These are phyloP conservation scores for Schizothorax lantsangensis DNA, from an alignment of 2,797 vertebrate genomes.

Conservation along the genomic window DNA sequence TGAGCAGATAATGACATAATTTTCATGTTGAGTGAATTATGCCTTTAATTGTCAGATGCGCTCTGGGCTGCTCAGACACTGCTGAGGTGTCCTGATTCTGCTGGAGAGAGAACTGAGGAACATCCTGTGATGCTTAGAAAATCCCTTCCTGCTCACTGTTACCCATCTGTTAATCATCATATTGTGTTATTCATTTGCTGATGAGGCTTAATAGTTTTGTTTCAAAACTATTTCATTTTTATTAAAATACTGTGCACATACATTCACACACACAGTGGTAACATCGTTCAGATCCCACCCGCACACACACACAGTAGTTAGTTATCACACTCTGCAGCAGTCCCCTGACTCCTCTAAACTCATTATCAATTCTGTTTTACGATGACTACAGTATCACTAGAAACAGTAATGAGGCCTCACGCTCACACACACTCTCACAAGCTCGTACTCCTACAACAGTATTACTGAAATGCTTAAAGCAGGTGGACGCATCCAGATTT, in stretches of 20 bases:
- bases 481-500: not conserved
- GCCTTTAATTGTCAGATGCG: conserved; percentile 22
- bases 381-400: conserved; percentile 5
- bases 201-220: conserved; percentile 3
- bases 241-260: not conserved
- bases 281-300: not conserved
- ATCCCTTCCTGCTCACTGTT: conserved; percentile 4
- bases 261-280: not conserved
- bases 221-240: not conserved
- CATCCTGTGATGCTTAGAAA: conserved; percentile 18
- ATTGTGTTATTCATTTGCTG: conserved; percentile 13
- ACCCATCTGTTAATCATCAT: conserved; percentile 4
- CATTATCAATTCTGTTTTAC: conserved; percentile 31
- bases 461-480: not conserved
- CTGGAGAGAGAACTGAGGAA: not conserved
- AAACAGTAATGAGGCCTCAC: conserved; percentile 26
- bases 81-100: conserved; percentile 8
- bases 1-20: not conserved
- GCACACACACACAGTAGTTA: not conserved
- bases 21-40: not conserved
- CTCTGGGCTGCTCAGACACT: conserved; percentile 6
- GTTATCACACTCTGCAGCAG: conserved; percentile 17
- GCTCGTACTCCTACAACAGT: not conserved
- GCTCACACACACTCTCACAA: not conserved
- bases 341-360: conserved; percentile 23